These are phyloP conservation scores for Epirrhoe tristata DNA, from an alignment of 2,888 invertebrate species.

Conservation along the genomic window DNA sequence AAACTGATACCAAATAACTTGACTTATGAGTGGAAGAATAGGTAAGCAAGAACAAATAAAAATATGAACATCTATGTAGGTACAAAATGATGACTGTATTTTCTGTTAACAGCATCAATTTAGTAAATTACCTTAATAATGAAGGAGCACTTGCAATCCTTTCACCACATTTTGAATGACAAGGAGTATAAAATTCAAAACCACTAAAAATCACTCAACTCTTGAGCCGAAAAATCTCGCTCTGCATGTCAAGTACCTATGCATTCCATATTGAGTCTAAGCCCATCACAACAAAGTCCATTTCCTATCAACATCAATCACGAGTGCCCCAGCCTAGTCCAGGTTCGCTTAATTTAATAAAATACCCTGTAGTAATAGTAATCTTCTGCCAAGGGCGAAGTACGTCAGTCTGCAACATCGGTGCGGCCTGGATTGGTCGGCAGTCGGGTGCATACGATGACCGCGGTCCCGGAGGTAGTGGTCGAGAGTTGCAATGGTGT, in stretches of 20 bases:
- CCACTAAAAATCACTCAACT: too few species aligned
- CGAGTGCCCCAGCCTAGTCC: constrained; percentile 20
- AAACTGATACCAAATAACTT: too few species aligned
- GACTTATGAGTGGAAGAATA: too few species aligned
- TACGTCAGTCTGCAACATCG: constrained; percentile 72
- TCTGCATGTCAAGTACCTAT: neutral
- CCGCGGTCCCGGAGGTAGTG: constrained; percentile 72
- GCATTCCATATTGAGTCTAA: constrained; percentile 16
- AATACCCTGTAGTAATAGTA: constrained; percentile 77
- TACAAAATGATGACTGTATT: too few species aligned
- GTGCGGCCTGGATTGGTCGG: constrained; percentile 65
- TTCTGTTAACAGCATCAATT: too few species aligned
- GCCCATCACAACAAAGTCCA: constrained; percentile 7
- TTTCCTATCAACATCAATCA: constrained; percentile 4
- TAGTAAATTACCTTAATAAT: too few species aligned
- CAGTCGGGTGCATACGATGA: constrained; percentile 63
- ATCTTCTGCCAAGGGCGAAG: constrained; percentile 82
- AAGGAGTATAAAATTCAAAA: too few species aligned
- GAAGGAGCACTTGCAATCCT: too few species aligned
- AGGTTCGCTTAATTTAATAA: constrained; percentile 82
- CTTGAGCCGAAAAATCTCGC: neutral
- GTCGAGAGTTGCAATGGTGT: constrained; percentile 78
- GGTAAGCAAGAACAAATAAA: too few species aligned
- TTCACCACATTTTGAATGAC: too few species aligned
- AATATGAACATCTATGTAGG: too few species aligned